phyloP scores from a whole-genome alignment of 2,888 invertebrate genomes.

The Ormyrus rosae region DNA sequence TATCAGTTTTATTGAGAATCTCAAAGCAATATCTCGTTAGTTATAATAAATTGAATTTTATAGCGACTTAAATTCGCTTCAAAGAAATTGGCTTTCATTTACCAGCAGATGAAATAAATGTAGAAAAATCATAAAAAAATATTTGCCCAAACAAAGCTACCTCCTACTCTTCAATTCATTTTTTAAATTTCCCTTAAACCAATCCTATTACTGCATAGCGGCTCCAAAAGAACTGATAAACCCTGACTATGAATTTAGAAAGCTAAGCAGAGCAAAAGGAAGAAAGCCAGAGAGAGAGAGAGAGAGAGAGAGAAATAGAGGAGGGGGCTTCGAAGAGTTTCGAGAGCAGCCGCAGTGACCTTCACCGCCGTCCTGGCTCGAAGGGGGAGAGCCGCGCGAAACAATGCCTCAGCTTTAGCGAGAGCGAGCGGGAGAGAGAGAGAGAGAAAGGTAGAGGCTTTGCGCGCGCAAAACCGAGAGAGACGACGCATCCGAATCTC shows the following conservation, averaged over 20 bases:
- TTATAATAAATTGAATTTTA: no score
- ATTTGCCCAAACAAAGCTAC: no score
- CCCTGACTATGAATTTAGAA: slow-evolving; percentile 4
- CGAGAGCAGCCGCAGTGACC: slow-evolving; percentile 57
- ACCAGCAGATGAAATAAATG: no score
- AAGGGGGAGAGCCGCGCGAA: slow-evolving; percentile 42
- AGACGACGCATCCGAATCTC: slow-evolving; percentile 45
- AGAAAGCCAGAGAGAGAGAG: slow-evolving; percentile 13
- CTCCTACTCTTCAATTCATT: no score
- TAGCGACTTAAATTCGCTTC: no score
- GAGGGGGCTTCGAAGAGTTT: slow-evolving; percentile 42
- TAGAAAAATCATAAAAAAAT: no score
- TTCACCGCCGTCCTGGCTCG: slow-evolving; percentile 54
- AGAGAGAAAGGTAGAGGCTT: slow-evolving; percentile 5
- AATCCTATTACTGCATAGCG: no score
- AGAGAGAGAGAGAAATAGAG: slow-evolving; percentile 19
- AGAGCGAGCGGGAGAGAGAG: slow-evolving; percentile 13
- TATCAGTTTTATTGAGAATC: no score
- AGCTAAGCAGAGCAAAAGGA: background rate
- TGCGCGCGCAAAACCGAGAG: background rate
- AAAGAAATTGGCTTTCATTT: no score
- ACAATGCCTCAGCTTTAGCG: slow-evolving; percentile 34
- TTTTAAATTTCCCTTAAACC: no score
- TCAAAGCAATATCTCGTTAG: no score
- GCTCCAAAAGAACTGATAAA: slow-evolving; percentile 12